These are phyloP conservation scores for Anoplopoma fimbria DNA, from an alignment of 2,113 vertebrate genomes.

Conservation along the genomic window DNA sequence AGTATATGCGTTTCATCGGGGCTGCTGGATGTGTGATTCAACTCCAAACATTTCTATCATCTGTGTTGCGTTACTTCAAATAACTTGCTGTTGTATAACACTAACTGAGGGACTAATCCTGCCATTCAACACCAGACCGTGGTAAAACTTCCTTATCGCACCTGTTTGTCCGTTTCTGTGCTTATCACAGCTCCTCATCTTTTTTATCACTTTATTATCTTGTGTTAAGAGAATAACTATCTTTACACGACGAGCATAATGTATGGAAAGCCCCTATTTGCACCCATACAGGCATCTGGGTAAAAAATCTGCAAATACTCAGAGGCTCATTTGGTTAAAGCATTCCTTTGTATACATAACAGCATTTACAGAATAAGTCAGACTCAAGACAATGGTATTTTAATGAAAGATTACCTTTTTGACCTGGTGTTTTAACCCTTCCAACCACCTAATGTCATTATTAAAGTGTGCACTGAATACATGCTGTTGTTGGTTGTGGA, in stretches of 20 bases:
- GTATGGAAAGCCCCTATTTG: background rate
- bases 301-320: constrained; percentile 32
- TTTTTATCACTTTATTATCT: background rate
- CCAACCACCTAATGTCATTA: background rate
- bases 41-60: background rate
- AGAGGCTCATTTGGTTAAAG: constrained; percentile 46
- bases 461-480: background rate
- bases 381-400: constrained; percentile 48
- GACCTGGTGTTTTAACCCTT: constrained; percentile 30
- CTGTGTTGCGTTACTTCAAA: background rate
- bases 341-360: constrained; percentile 59
- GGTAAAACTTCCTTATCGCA: background rate
- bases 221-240: background rate
- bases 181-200: background rate
- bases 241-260: background rate
- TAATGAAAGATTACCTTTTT: constrained; percentile 56
- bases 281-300: constrained; percentile 2
- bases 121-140: too few relatives aligned
- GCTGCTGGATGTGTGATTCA: background rate
- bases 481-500: background rate
- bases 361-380: constrained; percentile 58
- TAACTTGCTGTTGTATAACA: background rate
- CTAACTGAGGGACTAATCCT: background rate
- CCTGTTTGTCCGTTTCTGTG: background rate
- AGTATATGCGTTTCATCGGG: background rate